phyloP scores from a whole-genome alignment of 2,797 vertebrate genomes.

The Danio tinwini region DNA sequence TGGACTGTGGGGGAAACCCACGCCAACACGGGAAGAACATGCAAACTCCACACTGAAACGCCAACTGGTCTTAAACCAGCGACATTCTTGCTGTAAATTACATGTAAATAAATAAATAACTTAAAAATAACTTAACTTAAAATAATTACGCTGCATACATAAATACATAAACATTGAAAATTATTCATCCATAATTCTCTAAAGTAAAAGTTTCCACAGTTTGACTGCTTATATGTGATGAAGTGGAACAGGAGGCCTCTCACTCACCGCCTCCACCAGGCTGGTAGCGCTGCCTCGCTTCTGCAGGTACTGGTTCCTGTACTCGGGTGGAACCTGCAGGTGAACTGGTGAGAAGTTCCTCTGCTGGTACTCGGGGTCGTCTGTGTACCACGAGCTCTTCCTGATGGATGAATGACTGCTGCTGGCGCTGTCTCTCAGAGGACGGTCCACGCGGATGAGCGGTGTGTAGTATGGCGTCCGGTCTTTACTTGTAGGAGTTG shows the following conservation, averaged over 20 bases:
- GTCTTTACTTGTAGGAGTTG: constrained; percentile 89
- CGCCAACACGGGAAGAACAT: too few species aligned
- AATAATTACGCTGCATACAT: too few species aligned
- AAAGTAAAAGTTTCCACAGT: too few species aligned
- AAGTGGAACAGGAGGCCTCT: not conserved
- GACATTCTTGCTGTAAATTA: too few species aligned
- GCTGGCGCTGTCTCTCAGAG: constrained; percentile 83
- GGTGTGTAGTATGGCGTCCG: constrained; percentile 92
- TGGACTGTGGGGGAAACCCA: too few species aligned
- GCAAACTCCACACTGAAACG: too few species aligned
- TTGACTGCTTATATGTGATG: not conserved
- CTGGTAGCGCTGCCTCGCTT: constrained; percentile 97
- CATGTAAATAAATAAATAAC: too few species aligned
- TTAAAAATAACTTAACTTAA: too few species aligned
- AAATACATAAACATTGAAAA: too few species aligned
- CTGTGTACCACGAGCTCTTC: constrained; percentile 98
- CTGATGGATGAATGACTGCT: constrained; percentile 90
- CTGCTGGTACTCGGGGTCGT: constrained; percentile 90
- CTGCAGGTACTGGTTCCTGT: constrained; percentile 91
- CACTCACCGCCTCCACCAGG: constrained; percentile 95
- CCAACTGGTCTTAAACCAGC: too few species aligned
- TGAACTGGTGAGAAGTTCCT: constrained; percentile 90
- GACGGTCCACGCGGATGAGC: constrained; percentile 90
- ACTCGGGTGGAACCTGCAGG: constrained; percentile 90
- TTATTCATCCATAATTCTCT: too few species aligned